Percentiles rank a stretch among this genome's conserved stretches.
These are phyloP conservation scores for Vombatus ursinus DNA, from an alignment of 2,113 vertebrate genomes.

Conservation along the genomic window DNA sequence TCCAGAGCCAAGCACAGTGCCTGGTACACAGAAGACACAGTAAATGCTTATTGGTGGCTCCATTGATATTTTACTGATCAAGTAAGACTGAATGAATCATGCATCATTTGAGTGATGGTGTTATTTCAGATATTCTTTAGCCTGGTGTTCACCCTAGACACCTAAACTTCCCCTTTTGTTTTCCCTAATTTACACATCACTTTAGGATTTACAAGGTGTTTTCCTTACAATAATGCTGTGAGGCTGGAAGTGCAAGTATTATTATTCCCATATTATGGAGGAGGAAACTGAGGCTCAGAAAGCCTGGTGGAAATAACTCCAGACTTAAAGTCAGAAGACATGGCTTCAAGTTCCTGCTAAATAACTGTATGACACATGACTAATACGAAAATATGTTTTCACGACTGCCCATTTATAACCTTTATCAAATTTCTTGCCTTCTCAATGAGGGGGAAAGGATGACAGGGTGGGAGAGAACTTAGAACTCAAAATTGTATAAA, in stretches of 20 bases:
- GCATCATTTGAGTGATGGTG: not conserved
- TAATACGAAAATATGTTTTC: no score
- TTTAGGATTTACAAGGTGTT: not conserved
- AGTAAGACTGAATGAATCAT: not conserved
- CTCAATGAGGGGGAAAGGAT: no score
- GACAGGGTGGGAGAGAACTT: no score
- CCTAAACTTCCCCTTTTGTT: not conserved
- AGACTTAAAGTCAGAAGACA: not conserved
- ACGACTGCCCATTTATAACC: no score
- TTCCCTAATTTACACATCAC: not conserved
- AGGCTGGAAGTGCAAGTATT: not conserved
- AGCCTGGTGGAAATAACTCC: not conserved
- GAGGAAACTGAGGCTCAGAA: not conserved
- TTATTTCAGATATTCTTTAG: not conserved
- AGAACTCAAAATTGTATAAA: no score
- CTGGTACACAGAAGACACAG: not conserved
- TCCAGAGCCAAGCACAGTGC: not conserved
- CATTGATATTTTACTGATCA: not conserved
- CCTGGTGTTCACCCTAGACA: not conserved
- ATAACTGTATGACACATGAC: not conserved
- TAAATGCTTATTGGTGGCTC: not conserved
- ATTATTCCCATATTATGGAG: not conserved
- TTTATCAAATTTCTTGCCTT: no score
- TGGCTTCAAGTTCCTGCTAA: not conserved
- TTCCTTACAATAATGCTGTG: not conserved